Conservation (phyloP, 2,113 vertebrate genomes). For the Motacilla tschutschensis region DNA sequence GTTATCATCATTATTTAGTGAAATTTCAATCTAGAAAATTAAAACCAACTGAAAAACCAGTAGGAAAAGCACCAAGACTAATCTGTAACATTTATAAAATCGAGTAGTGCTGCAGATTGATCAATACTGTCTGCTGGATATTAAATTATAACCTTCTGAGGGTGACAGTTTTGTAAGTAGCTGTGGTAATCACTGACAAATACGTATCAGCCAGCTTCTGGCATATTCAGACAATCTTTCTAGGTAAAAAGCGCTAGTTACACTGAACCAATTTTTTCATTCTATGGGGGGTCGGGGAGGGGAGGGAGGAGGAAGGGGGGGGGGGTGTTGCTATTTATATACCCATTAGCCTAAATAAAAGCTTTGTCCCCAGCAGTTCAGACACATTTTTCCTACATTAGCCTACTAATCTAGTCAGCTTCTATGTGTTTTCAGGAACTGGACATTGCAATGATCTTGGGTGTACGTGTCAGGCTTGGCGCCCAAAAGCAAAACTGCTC, state of each 20-base stretch:
- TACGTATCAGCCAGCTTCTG: not conserved
- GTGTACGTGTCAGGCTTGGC: not conserved
- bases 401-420: not conserved
- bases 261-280: not conserved
- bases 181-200: not conserved
- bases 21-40: not conserved
- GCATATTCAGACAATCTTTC: not conserved
- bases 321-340: not conserved
- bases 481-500: not conserved
- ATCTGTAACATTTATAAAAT: not conserved
- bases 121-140: not conserved
- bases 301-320: too few relatives aligned
- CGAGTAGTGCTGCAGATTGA: fast-evolving
- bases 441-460: not conserved
- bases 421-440: not conserved
- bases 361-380: not conserved
- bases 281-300: too few relatives aligned
- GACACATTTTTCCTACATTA: not conserved
- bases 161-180: not conserved
- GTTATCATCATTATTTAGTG: not conserved
- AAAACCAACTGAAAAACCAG: not conserved
- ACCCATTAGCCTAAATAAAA: not conserved
- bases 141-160: not conserved
- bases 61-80: not conserved
- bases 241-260: not conserved